A percentile compares a stretch with the other conserved stretches of the same genome.
phyloP scores from a whole-genome alignment of 2,888 invertebrate genomes.

The Phragmatobia fuliginosa region DNA sequence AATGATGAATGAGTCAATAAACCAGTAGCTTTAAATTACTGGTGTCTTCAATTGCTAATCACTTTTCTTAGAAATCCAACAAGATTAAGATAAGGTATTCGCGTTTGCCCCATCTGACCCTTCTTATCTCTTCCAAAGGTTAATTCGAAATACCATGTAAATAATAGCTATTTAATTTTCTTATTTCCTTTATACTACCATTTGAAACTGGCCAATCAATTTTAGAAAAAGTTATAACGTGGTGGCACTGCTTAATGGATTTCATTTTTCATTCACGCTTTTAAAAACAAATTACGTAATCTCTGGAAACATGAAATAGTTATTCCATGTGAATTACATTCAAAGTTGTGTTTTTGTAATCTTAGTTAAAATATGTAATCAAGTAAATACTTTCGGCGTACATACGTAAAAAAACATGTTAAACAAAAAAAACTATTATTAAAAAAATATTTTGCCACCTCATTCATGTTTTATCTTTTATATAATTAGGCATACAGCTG shows the following conservation, averaged over 20 bases:
- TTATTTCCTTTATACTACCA: constrained; percentile 15
- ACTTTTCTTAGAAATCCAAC: background rate
- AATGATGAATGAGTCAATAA: background rate
- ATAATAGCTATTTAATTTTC: constrained; percentile 22
- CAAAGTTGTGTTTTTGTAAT: constrained; percentile 13
- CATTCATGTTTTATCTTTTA: background rate
- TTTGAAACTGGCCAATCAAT: constrained; percentile 4
- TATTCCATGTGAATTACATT: background rate
- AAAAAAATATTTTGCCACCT: background rate
- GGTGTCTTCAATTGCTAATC: background rate
- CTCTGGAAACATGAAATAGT: background rate
- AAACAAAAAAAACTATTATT: background rate
- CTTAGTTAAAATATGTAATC: constrained; percentile 15
- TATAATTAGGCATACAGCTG: background rate
- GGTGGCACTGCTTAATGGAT: background rate
- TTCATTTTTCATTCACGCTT: background rate
- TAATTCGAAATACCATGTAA: constrained; percentile 21
- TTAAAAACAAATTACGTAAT: constrained; percentile 1
- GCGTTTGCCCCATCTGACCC: background rate
- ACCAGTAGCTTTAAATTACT: background rate
- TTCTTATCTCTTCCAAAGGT: constrained; percentile 19
- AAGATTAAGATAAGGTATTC: background rate
- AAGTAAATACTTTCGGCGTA: constrained; percentile 14
- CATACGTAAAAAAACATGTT: background rate
- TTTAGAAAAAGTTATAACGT: background rate